These are phyloP conservation scores for Craseonycteris thonglongyai DNA, from an alignment of 2,113 vertebrate species.

Conservation along the genomic window DNA sequence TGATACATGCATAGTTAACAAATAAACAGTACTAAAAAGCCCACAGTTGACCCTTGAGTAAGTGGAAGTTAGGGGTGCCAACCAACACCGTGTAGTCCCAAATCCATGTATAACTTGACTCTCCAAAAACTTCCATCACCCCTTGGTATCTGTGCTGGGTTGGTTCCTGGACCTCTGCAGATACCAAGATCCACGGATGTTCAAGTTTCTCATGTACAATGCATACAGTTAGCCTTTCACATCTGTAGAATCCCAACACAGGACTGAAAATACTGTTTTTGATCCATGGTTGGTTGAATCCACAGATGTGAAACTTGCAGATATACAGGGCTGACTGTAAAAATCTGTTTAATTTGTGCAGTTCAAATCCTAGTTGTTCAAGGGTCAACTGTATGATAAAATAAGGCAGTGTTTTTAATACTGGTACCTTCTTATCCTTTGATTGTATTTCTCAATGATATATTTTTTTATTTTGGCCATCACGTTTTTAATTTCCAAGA, in stretches of 20 bases:
- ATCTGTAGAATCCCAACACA: background rate
- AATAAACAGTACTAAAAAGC: background rate
- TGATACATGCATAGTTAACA: background rate
- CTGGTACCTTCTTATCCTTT: background rate
- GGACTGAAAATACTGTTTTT: background rate
- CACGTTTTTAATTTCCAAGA: background rate
- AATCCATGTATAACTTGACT: background rate
- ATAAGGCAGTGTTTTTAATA: background rate
- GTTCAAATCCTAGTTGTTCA: background rate
- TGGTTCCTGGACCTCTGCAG: background rate
- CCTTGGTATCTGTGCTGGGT: too few species aligned
- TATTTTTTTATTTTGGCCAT: background rate
- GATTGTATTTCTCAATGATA: background rate
- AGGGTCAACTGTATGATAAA: background rate
- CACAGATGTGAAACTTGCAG: background rate
- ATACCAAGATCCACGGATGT: background rate
- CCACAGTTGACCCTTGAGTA: background rate
- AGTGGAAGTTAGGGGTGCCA: background rate
- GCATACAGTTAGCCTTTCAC: too few species aligned
- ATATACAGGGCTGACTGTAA: background rate
- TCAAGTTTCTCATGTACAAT: background rate
- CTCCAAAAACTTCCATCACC: background rate
- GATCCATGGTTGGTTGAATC: background rate
- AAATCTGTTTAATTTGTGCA: background rate
- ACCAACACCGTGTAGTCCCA: background rate